Conservation (phyloP, 64 coral and sea anemone genomes). For the Platygyra sinensis region DNA sequence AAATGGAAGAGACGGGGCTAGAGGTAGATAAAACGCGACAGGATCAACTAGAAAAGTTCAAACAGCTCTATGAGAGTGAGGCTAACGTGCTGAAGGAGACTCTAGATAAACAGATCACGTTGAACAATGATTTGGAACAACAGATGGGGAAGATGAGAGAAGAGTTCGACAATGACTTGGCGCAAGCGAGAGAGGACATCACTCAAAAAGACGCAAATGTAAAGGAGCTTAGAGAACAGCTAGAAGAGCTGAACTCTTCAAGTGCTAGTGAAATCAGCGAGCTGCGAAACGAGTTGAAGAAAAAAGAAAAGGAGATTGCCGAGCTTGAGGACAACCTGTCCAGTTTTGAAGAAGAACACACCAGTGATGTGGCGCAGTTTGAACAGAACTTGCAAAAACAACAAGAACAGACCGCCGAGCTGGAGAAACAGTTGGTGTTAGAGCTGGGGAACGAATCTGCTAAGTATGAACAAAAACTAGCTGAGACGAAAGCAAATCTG, state of each 20-base stretch:
- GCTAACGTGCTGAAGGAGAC: constrained; percentile 62
- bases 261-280: constrained; percentile 50
- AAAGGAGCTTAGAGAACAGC: constrained; percentile 37
- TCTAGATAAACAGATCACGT: constrained; percentile 62
- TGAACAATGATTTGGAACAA: constrained; percentile 62
- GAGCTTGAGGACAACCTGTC: constrained; percentile 89
- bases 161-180: constrained; percentile 33
- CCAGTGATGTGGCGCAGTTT: constrained; percentile 63
- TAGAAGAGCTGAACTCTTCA: constrained; percentile 48
- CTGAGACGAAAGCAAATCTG: constrained; percentile 32
- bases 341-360: constrained; percentile 94
- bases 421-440: constrained; percentile 82
- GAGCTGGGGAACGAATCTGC: constrained; percentile 79
- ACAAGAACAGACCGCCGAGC: constrained; percentile 78
- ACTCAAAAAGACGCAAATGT: constrained; percentile 54
- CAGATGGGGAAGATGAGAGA: constrained; percentile 41
- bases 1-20: constrained; percentile 70
- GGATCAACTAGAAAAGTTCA: constrained; percentile 66
- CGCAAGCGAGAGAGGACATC: constrained; percentile 11
- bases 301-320: constrained; percentile 69
- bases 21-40: constrained; percentile 76
- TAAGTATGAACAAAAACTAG: constrained; percentile 58
- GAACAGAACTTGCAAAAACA: constrained; percentile 72
- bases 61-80: constrained; percentile 79
- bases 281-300: constrained; percentile 61